Percentiles rank a stretch among this genome's conserved stretches.
These are phyloP conservation scores for Spodoptera exigua DNA, from an alignment of 2,888 invertebrate species.

Conservation along the genomic window DNA sequence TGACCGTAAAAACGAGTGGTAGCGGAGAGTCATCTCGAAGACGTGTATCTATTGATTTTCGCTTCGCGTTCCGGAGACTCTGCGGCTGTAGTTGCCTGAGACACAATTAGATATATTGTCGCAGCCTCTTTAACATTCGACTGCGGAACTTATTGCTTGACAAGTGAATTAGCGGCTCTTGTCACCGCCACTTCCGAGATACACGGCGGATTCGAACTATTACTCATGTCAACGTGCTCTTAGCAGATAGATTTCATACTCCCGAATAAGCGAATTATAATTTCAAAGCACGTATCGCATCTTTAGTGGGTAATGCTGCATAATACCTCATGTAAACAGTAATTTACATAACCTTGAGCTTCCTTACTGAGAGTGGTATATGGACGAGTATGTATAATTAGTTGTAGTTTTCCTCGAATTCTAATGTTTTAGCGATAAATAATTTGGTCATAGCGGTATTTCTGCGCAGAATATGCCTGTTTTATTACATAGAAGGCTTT, in stretches of 20 bases:
- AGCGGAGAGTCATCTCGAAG: constrained; percentile 71
- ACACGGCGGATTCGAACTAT: constrained; percentile 9
- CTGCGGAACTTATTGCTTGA: constrained; percentile 59
- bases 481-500: no score
- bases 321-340: constrained; percentile 3
- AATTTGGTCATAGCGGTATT: no score
- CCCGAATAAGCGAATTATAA: constrained; percentile 29
- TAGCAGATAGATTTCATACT: constrained; percentile 19
- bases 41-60: constrained; percentile 83
- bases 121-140: constrained; percentile 76
- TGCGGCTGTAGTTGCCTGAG: constrained; percentile 58
- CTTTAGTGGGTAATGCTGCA: constrained; percentile 11
- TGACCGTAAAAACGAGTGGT: constrained; percentile 59
- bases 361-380: neutral
- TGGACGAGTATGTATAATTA: neutral
- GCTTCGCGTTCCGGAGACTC: constrained; percentile 65
- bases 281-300: constrained; percentile 6
- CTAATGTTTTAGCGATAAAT: no score
- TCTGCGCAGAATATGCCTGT: no score
- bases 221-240: constrained; percentile 35
- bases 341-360: constrained; percentile 3
- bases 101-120: constrained; percentile 73
- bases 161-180: constrained; percentile 28
- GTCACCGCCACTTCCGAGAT: neutral
- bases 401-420: no score